These are phyloP conservation scores for Holotrichia oblita DNA, from an alignment of 1,140 invertebrate genomes.

Conservation along the genomic window DNA sequence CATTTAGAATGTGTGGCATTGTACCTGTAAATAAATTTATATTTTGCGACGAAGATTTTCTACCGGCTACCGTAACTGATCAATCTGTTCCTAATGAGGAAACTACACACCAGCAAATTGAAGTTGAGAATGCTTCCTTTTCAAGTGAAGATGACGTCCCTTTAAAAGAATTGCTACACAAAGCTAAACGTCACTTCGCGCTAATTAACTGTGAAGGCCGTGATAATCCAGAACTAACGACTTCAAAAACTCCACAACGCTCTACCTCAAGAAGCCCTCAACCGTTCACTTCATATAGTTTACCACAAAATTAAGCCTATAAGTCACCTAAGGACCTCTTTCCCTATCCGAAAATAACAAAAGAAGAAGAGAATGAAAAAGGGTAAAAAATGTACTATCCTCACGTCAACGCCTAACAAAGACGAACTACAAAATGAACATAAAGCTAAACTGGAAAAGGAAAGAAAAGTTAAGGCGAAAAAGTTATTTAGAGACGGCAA, in stretches of 20 bases:
- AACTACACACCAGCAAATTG: background rate
- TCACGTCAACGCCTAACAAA: slow-evolving; percentile 3
- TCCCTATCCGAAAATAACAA: background rate
- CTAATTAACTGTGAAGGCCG: too few species aligned
- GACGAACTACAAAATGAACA: background rate
- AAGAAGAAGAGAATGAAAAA: background rate
- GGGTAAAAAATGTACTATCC: background rate
- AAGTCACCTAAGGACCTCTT: too few species aligned
- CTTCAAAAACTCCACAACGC: too few species aligned
- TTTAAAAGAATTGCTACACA: background rate
- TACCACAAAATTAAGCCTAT: too few species aligned
- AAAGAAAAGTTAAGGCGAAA: too few species aligned
- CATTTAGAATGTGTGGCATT: slow-evolving; percentile 14
- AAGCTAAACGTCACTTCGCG: too few species aligned
- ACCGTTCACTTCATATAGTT: too few species aligned
- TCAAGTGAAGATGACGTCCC: background rate
- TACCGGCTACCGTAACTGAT: background rate
- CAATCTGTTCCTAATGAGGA: background rate
- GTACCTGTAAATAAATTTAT: background rate
- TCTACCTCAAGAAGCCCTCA: too few species aligned
- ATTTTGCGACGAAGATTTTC: slow-evolving; percentile 40
- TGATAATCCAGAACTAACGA: too few species aligned
- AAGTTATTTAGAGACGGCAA: too few species aligned
- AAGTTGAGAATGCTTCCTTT: background rate
- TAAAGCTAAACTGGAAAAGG: background rate